Evolutionary conservation across 1,140 invertebrate genomes (phyloP), one percentile per base, ranked within the genome.

Genomic region (Solenopsis invicta): DNA sequence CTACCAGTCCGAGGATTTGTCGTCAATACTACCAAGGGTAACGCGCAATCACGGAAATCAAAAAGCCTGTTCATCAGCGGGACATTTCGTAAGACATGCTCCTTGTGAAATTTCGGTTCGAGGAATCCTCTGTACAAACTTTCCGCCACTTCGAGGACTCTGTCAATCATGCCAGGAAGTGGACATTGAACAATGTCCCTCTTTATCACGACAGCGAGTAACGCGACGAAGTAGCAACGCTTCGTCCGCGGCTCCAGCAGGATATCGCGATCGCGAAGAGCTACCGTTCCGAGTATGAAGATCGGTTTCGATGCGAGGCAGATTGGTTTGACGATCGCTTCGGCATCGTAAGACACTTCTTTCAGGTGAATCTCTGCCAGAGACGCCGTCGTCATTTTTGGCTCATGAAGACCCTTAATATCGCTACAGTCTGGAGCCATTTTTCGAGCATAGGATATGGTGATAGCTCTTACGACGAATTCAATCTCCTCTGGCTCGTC

Each of bases 151-250:
- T 95, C 91, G 4, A 95, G 74, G 1, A 95, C 72, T 74, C 93
- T 94, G 24, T 95, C 93, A 2, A 95, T 88, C 89, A 95, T 93
- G 0, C 88, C 91, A 1, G 93, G 81, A 34, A 93, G 78, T 0
- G 92, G 90, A 80, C 91, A 94, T 13, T 94, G 90, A 16, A 95
- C 88, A 0, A 95, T 92, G 50, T 95, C 95, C 24, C 94, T 89
- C 71, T 94, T 94, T 52, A 95, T 71, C 64, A 94, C 87, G 1
- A 94, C 80, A 3, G 92, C 87, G 13, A 95, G 56, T 2, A 95
- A 6, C 0, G 94, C 95, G 0, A 93, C 93, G 21, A 94, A 95
- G 45, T 95, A 95, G 48, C 95, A 95, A 1, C 92, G 90, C 67
- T 95, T 95, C 0, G 93, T 87, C 10, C 50, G 87, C 0, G 95